These are phyloP conservation scores for Lerista edwardsae DNA, from an alignment of 2,797 vertebrate genomes.

Conservation along the genomic window DNA sequence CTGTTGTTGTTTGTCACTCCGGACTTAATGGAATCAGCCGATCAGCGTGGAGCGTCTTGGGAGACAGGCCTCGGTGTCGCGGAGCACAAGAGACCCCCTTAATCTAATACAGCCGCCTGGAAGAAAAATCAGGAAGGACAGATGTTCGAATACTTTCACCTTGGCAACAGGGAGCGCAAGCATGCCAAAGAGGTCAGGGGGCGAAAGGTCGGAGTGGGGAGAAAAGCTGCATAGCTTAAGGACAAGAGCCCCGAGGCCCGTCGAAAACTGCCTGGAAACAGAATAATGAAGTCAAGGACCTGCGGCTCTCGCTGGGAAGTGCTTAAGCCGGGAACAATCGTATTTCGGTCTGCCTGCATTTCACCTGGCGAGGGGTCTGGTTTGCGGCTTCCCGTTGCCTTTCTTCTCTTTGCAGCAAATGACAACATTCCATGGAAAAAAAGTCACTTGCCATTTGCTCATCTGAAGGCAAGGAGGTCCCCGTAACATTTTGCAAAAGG, in stretches of 20 bases:
- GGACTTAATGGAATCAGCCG: conserved; percentile 32
- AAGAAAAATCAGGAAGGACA: conserved; percentile 52
- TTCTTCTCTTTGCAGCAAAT: conserved; percentile 16
- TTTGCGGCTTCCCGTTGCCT: not conserved
- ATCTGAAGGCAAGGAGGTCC: conserved; percentile 14
- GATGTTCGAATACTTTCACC: conserved; percentile 69
- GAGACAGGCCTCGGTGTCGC: conserved; percentile 33
- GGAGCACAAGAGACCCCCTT: conserved; percentile 51
- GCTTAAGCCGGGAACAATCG: conserved; percentile 28
- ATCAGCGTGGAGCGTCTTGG: conserved; percentile 37
- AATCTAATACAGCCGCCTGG: conserved; percentile 57
- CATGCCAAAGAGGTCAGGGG: conserved; percentile 50
- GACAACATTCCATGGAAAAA: conserved; percentile 26
- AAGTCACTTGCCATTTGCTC: conserved; percentile 8
- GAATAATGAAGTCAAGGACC: conserved; percentile 64
- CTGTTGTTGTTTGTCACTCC: not conserved
- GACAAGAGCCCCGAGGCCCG: conserved; percentile 36
- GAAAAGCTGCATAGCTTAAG: conserved; percentile 48
- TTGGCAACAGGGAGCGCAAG: conserved; percentile 55
- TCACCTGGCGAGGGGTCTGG: conserved; percentile 39
- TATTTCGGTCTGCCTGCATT: conserved; percentile 60
- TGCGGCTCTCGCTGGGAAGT: conserved; percentile 52
- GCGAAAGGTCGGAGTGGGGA: conserved; percentile 49
- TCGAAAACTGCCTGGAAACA: no score
- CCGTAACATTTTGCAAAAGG: not conserved